These are phyloP conservation scores for Felis catus DNA, from an alignment of 2,113 vertebrate species.

Conservation along the genomic window F.catus_Fca126_mat1.0 CM031425.1:48880001-48880500, in stretches of 20 bases:
- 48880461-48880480: slow-evolving; percentile 2
- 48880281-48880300: neutral
- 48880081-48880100: neutral
- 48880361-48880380: neutral
- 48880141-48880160: neutral
- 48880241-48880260: neutral
- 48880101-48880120: neutral
- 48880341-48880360: neutral
- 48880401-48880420: neutral
- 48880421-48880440: neutral
- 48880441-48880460: slow-evolving; percentile 13
- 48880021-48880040: slow-evolving; percentile 12
- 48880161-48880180: neutral
- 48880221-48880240: no score
- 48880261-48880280: neutral
- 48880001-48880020: neutral
- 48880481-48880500: slow-evolving; percentile 15
- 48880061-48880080: neutral
- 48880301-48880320: neutral
- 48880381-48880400: neutral
- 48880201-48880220: neutral
- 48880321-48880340: slow-evolving; percentile 8
- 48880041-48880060: neutral
- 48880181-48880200: neutral
- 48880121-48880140: neutral